Conservation (phyloP, 1,140 invertebrate genomes). For the Philopotamus ludificatus region DNA sequence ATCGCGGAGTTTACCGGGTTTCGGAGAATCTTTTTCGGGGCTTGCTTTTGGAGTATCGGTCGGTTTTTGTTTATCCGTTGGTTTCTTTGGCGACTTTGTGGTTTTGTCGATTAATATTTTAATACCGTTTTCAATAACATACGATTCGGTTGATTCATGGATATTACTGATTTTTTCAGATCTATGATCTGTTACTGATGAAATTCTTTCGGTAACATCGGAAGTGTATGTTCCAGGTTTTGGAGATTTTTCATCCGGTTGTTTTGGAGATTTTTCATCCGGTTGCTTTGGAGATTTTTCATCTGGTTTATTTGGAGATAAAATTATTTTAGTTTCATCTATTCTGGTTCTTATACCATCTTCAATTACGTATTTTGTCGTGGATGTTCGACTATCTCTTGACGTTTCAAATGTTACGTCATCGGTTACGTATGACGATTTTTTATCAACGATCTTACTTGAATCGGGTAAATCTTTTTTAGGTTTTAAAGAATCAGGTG, state of each 20-base stretch:
- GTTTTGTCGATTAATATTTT: slow-evolving; percentile 14
- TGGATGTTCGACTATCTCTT: neutral
- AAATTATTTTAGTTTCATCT: slow-evolving; percentile 1
- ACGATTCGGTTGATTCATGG: neutral
- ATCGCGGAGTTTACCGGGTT: neutral
- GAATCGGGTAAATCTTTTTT: too few relatives aligned
- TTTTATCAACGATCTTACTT: neutral
- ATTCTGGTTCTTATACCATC: slow-evolving; percentile 19
- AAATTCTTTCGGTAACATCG: neutral
- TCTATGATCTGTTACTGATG: slow-evolving; percentile 44
- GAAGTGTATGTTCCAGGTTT: neutral
- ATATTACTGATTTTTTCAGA: slow-evolving; percentile 34
- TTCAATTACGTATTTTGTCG: slow-evolving; percentile 12
- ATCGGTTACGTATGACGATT: neutral
- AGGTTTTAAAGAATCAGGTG: too few relatives aligned
- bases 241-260: neutral
- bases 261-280: slow-evolving; percentile 1
- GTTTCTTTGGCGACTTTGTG: neutral
- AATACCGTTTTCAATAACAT: slow-evolving; percentile 39
- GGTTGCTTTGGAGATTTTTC: neutral
- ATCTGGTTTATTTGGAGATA: slow-evolving; percentile 11
- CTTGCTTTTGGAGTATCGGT: neutral
- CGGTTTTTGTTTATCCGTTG: neutral
- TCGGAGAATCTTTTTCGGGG: neutral
- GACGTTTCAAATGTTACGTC: too few relatives aligned